Conservation (phyloP, 2,797 vertebrate genomes). For the Rhynchonycteris naso region DNA sequence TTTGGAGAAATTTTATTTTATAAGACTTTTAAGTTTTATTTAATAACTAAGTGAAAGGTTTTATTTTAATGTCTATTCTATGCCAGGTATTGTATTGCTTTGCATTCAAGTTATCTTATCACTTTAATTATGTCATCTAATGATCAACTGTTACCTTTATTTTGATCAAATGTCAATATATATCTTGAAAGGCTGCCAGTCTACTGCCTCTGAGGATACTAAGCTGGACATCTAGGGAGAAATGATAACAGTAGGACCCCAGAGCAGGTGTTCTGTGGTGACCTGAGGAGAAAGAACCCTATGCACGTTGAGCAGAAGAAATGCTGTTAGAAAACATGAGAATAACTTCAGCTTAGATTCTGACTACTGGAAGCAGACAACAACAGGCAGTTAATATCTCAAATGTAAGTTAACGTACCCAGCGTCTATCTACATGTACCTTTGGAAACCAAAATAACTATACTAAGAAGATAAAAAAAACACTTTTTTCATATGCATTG, state of each 20-base stretch:
- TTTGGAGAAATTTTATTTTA: background rate
- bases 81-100: background rate
- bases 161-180: background rate
- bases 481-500: background rate
- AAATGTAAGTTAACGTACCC: background rate
- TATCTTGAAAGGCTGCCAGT: background rate
- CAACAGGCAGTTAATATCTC: background rate
- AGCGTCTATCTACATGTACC: background rate
- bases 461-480: background rate
- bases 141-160: background rate
- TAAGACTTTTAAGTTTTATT: background rate
- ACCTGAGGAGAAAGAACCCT: background rate
- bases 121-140: background rate
- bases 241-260: background rate
- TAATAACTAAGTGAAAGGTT: background rate
- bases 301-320: background rate
- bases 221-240: background rate
- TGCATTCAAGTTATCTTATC: background rate
- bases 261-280: background rate
- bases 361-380: background rate
- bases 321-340: background rate
- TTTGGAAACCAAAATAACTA: background rate
- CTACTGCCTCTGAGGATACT: background rate
- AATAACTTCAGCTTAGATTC: background rate
- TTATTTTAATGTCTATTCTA: background rate